phyloP scores from a whole-genome alignment of 2,888 invertebrate species.

The Thyatira batis region DNA sequence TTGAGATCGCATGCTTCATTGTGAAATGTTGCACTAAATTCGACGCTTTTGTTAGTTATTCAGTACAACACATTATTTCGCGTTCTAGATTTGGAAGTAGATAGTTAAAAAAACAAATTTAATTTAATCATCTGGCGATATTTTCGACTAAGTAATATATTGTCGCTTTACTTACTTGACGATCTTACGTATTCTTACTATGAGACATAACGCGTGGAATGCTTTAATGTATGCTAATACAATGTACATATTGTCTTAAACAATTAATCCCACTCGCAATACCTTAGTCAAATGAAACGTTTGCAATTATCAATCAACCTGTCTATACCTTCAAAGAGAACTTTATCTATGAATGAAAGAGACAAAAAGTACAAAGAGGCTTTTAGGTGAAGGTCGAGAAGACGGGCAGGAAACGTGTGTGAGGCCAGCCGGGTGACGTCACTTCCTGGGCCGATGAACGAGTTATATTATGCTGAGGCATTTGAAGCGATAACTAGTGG shows the following conservation, averaged over 20 bases:
- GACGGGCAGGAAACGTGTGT: slow-evolving; percentile 59
- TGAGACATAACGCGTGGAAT: no score
- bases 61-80: background rate
- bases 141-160: no score
- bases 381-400: slow-evolving; percentile 73
- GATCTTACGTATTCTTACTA: no score
- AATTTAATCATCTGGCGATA: no score
- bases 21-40: slow-evolving; percentile 6
- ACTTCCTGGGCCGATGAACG: slow-evolving; percentile 67
- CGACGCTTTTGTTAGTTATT: background rate
- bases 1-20: slow-evolving; percentile 24
- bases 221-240: no score
- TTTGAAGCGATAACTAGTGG: slow-evolving; percentile 55
- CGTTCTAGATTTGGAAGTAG: background rate
- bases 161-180: no score
- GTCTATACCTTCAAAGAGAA: background rate
- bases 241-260: background rate
- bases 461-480: slow-evolving; percentile 47
- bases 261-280: background rate
- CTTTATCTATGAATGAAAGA: slow-evolving; percentile 11
- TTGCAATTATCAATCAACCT: background rate
- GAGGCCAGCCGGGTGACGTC: slow-evolving; percentile 61
- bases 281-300: background rate
- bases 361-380: slow-evolving; percentile 36
- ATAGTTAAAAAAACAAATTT: no score